Evolutionary conservation across 2,888 invertebrate species (phyloP).

Genomic region (Trypoxylon attenuatum): DNA sequence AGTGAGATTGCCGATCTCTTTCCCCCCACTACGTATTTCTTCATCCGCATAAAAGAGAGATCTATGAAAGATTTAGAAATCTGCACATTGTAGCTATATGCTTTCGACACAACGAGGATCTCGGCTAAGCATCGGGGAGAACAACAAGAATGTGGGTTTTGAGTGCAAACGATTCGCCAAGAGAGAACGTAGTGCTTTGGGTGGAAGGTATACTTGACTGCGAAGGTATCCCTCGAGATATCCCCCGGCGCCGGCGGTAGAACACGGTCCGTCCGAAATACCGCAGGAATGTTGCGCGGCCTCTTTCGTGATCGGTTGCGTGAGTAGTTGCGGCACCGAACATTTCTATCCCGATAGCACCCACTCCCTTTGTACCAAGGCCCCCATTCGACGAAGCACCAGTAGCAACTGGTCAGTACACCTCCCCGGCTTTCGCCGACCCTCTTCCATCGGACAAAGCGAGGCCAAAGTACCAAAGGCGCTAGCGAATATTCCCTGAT

Average conservation of each 20-base stretch:
- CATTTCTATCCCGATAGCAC: slow-evolving; percentile 36
- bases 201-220: too few species aligned
- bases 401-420: not conserved
- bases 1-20: too few species aligned
- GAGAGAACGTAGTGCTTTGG: too few species aligned
- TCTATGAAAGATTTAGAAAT: too few species aligned
- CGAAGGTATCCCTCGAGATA: slow-evolving; percentile 15
- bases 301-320: slow-evolving; percentile 27
- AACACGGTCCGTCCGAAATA: slow-evolving; percentile 28
- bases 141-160: too few species aligned
- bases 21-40: too few species aligned
- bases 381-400: slow-evolving; percentile 9
- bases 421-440: slow-evolving; percentile 10
- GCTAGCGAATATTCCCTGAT: not conserved
- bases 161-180: too few species aligned
- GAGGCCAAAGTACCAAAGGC: not conserved
- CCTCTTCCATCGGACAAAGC: too few species aligned
- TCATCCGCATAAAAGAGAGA: too few species aligned
- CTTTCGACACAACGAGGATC: too few species aligned
- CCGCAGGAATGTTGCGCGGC: slow-evolving; percentile 38
- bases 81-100: too few species aligned
- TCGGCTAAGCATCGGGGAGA: too few species aligned
- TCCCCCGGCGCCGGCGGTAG: slow-evolving; percentile 2
- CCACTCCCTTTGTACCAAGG: slow-evolving; percentile 16
- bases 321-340: slow-evolving; percentile 23